Evolutionary conservation across 37 sponge, comb jelly and placozoan species (phyloP), one percentile per base, ranked within the genome.

Genomic region (Amphimedon queenslandica): DNA sequence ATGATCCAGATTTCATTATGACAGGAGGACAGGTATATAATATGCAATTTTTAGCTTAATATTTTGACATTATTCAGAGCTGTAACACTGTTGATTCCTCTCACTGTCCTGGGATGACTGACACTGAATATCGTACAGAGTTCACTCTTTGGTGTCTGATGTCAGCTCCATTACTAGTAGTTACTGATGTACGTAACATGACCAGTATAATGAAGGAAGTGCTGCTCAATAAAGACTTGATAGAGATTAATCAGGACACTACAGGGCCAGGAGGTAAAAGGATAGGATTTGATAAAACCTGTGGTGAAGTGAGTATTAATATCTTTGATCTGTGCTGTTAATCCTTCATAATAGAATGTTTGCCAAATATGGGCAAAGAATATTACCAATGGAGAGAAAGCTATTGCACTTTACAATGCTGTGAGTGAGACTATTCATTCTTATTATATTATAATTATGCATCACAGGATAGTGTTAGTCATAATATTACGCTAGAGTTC

Each of bases 1-100:
- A 95, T 74, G 96, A 95, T 75, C 82, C 77, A 37, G 96, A 95
- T 72, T 88, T 91, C 73, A 38, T 95, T 23, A 82, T 86, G 78
- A 94, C 91, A 40, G 95, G 95, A 36, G 95, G 92, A 11, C 84
- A 92, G 88, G 88, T 87, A 18, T 18, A 56, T 71, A 40, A 47
- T 18, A 47, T 13, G 53, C n/a, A n/a, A n/a, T n/a, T n/a, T n/a
- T n/a, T n/a, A n/a, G n/a, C n/a, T n/a, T n/a, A n/a, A n/a, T n/a
- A n/a, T n/a, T n/a, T n/a, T n/a, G n/a, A n/a, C n/a, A n/a, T n/a
- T n/a, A n/a, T n/a, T n/a, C n/a, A n/a, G n/a, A n/a, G n/a, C n/a
- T n/a, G n/a, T n/a, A n/a, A n/a, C n/a, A n/a, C 64, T 21, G 60
- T 28, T 6, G 72, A 70, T 0, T 16, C 42, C 38, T 36, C 66